Evolutionary conservation across 1,140 invertebrate genomes (phyloP), one percentile per base, ranked within the genome.

Genomic region (Homarus americanus): DNA sequence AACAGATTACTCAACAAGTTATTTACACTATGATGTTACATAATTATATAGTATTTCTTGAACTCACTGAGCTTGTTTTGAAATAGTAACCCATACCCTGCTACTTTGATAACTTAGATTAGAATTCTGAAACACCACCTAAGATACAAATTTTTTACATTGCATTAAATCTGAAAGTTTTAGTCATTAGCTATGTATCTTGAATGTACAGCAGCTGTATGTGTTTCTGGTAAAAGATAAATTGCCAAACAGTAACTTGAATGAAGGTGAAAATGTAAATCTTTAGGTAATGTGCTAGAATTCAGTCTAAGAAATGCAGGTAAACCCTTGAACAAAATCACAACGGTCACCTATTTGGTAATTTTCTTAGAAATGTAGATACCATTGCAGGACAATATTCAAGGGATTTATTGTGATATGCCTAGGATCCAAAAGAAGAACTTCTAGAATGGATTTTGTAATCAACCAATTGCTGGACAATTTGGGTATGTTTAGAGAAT

Each of bases 401-500:
- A 76, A 87, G 38, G 75, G 75, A 87, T 73, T 87, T 79, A 87
- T 87, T 87, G 85, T 87, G 85, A 79, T 87, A 87, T 34, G 73
- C 85, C 85, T 87, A 87, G 85, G 58, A 79, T 87, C 38, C 75
- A 79, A 87, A 87, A 87, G n/a, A 58, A 73, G 28, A 79, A 49
- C 69, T 75, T 36, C 40, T 87, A 87, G 85, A 87, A 78, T 66
- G 49, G 58, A 87, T 87, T 87, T 87, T 87, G 76, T 87, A 87
- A 87, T 87, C 49, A 79, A 79, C 49, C 40, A 87, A 63, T 87
- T 87, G 85, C 85, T 87, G 75, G 75, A 79, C 85, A 87, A 87
- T 79, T 79, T 87, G 41, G 49, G 79, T 58, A 58, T 28, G 79
- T 36, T 82, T 82, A 34, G 44, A 58, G 34, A 58, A 36, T 24